These are phyloP conservation scores for Aurelia coerulea DNA, from an alignment of 30 jellyfish, hydroid and myxozoan species.

Conservation along the genomic window DNA sequence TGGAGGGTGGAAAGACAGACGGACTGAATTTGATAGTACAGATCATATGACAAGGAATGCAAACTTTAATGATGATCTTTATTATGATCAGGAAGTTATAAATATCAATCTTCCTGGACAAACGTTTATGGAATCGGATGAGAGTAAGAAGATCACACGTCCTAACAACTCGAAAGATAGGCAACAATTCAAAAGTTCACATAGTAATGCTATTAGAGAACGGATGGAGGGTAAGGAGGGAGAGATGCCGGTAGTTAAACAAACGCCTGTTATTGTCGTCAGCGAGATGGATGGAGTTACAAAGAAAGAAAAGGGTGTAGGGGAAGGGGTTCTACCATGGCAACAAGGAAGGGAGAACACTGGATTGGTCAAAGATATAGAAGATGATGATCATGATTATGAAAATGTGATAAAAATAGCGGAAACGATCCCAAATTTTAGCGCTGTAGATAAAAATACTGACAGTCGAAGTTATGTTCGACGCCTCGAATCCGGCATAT, in stretches of 20 bases:
- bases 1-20: background rate
- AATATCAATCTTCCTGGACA: background rate
- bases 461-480: background rate
- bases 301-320: background rate
- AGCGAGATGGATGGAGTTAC: background rate
- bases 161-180: background rate
- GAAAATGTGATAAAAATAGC: no score
- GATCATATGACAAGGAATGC: background rate
- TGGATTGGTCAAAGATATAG: background rate
- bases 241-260: background rate
- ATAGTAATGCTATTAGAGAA: background rate
- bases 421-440: no score
- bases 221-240: background rate
- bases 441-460: background rate
- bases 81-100: background rate
- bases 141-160: background rate
- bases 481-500: slow-evolving; percentile 13
- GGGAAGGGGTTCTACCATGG: background rate
- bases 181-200: no score
- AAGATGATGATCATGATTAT: slow-evolving; percentile 8
- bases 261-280: background rate
- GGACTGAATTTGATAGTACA: background rate
- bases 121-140: background rate
- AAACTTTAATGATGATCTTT: background rate
- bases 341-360: background rate